phyloP scores from a whole-genome alignment of 2,113 vertebrate species.

The Myiopsitta monachus region DNA sequence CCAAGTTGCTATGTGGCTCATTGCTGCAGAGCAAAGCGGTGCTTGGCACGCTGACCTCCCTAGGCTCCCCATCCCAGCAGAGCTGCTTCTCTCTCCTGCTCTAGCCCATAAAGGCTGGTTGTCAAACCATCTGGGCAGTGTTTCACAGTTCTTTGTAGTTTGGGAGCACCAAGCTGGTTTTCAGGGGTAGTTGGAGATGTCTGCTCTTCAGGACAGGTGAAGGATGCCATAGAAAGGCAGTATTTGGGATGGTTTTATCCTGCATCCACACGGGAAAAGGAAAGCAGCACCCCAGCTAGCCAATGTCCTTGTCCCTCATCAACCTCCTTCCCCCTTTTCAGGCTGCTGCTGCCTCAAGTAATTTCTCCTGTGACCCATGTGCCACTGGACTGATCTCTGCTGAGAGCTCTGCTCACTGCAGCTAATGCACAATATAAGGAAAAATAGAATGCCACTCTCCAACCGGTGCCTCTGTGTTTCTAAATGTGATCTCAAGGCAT shows the following conservation, averaged over 20 bases:
- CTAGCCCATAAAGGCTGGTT: neutral
- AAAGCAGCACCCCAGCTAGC: neutral
- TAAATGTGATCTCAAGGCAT: neutral
- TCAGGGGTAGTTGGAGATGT: neutral
- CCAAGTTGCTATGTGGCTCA: neutral
- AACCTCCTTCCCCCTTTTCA: neutral
- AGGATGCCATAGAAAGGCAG: neutral
- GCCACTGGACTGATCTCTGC: neutral
- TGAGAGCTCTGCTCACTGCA: neutral
- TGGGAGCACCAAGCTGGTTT: neutral
- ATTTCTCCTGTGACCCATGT: neutral
- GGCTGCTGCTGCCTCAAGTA: neutral
- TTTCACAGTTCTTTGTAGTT: neutral
- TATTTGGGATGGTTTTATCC: neutral
- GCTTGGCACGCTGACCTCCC: neutral
- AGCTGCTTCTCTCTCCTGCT: neutral
- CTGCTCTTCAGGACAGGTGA: fast-evolving
- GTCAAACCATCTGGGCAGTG: neutral
- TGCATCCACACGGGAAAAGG: neutral
- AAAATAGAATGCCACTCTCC: neutral
- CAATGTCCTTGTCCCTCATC: neutral
- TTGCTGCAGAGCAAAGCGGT: neutral
- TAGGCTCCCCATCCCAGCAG: neutral
- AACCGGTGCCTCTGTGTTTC: neutral
- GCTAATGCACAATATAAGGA: neutral